Percentiles rank a stretch among this genome's conserved stretches.
Evolutionary conservation across 2,797 vertebrate species (phyloP).

Genomic region (Pseudochirops cupreus): DNA sequence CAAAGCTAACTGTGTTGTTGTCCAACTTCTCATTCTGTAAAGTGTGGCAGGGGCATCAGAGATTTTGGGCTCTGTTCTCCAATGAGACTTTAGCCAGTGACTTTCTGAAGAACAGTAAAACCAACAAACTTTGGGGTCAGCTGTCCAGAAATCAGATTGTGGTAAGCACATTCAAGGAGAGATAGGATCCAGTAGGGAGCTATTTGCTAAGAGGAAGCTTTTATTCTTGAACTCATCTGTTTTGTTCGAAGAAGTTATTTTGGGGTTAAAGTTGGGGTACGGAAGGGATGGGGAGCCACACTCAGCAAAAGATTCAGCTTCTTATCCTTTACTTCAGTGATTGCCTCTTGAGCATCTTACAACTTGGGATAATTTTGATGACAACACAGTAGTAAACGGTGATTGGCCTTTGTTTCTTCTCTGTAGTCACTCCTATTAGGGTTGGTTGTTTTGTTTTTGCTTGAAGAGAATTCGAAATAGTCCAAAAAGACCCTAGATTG

Average conservation of each 20-base stretch:
- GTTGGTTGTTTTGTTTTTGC: slow-evolving; percentile 53
- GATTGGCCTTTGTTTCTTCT: slow-evolving; percentile 23
- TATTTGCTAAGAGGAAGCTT: slow-evolving; percentile 61
- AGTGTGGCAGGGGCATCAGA: slow-evolving; percentile 73
- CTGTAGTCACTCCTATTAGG: slow-evolving; percentile 32
- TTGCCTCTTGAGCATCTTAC: background rate
- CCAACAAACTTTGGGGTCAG: slow-evolving; percentile 74
- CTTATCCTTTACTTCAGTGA: slow-evolving; percentile 30
- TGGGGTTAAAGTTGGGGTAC: slow-evolving; percentile 56
- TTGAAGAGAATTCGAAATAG: slow-evolving; percentile 11
- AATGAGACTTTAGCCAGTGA: slow-evolving; percentile 68
- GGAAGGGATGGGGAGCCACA: slow-evolving; percentile 5
- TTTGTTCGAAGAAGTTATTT: slow-evolving; percentile 61
- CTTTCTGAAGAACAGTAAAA: slow-evolving; percentile 75
- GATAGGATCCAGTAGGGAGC: slow-evolving; percentile 60
- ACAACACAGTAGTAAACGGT: slow-evolving; percentile 42
- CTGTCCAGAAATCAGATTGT: slow-evolving; percentile 75
- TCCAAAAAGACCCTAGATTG: slow-evolving; percentile 43
- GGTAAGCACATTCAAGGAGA: slow-evolving; percentile 75
- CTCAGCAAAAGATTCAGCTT: background rate
- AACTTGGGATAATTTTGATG: slow-evolving; percentile 59
- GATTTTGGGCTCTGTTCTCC: slow-evolving; percentile 70
- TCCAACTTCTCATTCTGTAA: slow-evolving; percentile 74
- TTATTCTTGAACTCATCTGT: background rate
- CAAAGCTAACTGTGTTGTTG: slow-evolving; percentile 71